Percentiles rank a stretch among this genome's conserved stretches.
Evolutionary conservation across 2,888 invertebrate species (phyloP).

Genomic region (Drosophila melanocephala): DNA sequence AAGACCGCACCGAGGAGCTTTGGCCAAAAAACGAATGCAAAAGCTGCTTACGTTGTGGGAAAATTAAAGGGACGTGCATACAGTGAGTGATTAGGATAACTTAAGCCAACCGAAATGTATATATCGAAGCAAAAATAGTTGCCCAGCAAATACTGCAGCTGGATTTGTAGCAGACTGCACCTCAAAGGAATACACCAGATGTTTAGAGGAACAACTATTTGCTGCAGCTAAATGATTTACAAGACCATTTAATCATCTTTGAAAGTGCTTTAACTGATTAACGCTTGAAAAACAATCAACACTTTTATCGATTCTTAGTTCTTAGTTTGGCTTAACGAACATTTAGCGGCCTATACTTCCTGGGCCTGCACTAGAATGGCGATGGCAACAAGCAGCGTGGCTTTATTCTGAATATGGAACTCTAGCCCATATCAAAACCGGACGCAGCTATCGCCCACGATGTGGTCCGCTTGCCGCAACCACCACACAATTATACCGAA

Average conservation of each 20-base stretch:
- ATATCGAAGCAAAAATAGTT: background rate
- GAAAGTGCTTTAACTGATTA: background rate
- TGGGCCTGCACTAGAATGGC: background rate
- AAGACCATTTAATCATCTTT: background rate
- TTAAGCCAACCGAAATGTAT: slow-evolving; percentile 13
- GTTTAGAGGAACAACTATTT: background rate
- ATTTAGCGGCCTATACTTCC: no score
- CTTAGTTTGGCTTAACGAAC: background rate
- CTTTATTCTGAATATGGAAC: background rate
- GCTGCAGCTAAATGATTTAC: background rate
- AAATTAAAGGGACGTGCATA: slow-evolving; percentile 57
- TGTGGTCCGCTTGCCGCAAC: background rate
- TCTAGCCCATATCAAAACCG: background rate
- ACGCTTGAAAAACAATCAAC: background rate
- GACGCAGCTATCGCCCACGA: background rate
- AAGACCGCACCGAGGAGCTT: background rate
- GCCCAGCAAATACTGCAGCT: background rate
- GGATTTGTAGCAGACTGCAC: background rate
- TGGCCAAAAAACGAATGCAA: slow-evolving; percentile 24
- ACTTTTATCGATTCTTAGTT: background rate
- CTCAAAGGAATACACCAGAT: background rate
- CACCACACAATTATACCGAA: background rate
- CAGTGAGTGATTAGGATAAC: slow-evolving; percentile 26
- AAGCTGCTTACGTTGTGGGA: slow-evolving; percentile 58
- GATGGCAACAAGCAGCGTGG: background rate